phyloP scores from a whole-genome alignment of 2,888 invertebrate genomes.

The Tachina fera region DNA sequence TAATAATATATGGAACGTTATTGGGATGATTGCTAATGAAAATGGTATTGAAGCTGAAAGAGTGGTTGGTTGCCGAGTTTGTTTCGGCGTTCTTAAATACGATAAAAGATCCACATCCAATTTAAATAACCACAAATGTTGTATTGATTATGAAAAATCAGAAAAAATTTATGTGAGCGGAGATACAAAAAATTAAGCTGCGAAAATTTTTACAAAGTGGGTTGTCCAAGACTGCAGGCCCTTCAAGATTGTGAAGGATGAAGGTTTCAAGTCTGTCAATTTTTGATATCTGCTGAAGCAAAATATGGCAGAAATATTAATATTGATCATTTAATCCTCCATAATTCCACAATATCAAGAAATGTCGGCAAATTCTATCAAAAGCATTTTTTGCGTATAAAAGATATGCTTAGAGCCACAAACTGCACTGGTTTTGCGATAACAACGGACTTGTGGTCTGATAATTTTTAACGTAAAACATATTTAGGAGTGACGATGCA shows the following conservation, averaged over 20 bases:
- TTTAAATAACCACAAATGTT: slow-evolving; percentile 35
- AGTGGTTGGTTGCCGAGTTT: slow-evolving; percentile 34
- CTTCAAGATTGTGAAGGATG: not conserved
- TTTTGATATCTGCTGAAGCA: slow-evolving; percentile 1
- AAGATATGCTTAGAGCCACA: not conserved
- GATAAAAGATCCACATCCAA: slow-evolving; percentile 35
- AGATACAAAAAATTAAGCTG: slow-evolving; percentile 20
- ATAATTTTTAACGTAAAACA: slow-evolving; percentile 24
- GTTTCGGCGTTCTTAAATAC: slow-evolving; percentile 18
- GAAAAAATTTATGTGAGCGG: slow-evolving; percentile 6
- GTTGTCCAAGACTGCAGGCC: slow-evolving; percentile 7
- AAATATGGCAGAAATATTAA: slow-evolving; percentile 24
- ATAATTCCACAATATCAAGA: slow-evolving; percentile 20
- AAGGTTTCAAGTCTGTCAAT: slow-evolving; percentile 20
- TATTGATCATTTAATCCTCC: slow-evolving; percentile 19
- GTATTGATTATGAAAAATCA: slow-evolving; percentile 21
- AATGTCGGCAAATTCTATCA: slow-evolving; percentile 20
- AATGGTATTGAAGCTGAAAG: slow-evolving; percentile 6
- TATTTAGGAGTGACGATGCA: slow-evolving; percentile 21
- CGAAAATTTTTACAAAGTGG: slow-evolving; percentile 24
- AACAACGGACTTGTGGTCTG: slow-evolving; percentile 21
- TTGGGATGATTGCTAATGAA: slow-evolving; percentile 1
- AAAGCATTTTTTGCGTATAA: not conserved
- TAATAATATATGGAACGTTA: slow-evolving; percentile 21
- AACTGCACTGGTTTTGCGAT: slow-evolving; percentile 16